Evolutionary conservation across 2,797 vertebrate species (phyloP).

Genomic region (Euphonia xanthogaster): DNA sequence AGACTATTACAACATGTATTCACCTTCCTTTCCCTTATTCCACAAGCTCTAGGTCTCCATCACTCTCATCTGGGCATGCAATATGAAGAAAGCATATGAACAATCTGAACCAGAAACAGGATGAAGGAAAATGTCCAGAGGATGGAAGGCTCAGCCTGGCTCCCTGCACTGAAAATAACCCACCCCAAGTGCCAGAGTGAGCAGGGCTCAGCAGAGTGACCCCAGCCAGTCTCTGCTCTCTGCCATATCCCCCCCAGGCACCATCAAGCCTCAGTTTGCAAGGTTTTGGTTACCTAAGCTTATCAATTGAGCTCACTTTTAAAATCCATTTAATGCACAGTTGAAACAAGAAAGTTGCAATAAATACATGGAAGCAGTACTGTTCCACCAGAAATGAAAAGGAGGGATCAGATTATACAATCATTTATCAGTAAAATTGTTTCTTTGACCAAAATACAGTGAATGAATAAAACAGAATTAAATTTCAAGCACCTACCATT

Average conservation of each 20-base stretch:
- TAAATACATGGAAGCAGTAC: neutral
- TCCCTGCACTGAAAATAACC: neutral
- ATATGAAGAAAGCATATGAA: neutral
- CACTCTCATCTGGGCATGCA: neutral
- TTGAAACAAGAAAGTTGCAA: neutral
- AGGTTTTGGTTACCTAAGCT: neutral
- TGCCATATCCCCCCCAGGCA: neutral
- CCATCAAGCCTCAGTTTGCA: accelerated
- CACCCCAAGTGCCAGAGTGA: neutral
- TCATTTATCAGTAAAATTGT: neutral
- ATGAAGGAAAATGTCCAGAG: neutral
- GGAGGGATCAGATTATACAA: neutral
- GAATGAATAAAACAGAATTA: neutral
- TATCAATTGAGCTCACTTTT: neutral
- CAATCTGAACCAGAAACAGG: neutral
- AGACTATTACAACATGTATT: neutral
- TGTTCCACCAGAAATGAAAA: neutral
- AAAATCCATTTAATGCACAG: neutral
- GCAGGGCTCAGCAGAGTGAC: neutral
- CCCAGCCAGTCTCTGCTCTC: neutral
- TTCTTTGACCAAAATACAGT: neutral
- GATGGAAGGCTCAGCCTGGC: neutral
- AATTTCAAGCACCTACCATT: neutral
- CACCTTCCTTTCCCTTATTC: neutral
- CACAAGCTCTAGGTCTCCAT: neutral